phyloP scores from a whole-genome alignment of 2,797 vertebrate genomes.

The Danionella dracula region DNA sequence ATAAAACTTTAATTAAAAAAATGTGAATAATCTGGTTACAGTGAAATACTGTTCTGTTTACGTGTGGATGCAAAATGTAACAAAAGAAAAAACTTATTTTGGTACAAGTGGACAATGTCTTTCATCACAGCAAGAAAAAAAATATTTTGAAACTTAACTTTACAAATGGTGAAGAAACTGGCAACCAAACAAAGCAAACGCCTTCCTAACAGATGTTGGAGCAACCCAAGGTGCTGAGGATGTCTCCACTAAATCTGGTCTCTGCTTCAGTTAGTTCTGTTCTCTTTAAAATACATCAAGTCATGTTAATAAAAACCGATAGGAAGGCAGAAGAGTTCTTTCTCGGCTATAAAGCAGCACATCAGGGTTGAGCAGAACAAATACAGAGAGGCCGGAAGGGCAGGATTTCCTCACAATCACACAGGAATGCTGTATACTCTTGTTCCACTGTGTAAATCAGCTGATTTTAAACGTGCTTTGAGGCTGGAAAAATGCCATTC shows the following conservation, averaged over 20 bases:
- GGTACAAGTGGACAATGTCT: no score
- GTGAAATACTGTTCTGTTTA: no score
- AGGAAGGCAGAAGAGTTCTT: slow-evolving; percentile 9
- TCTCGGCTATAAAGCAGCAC: slow-evolving; percentile 12
- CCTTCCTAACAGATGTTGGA: background rate
- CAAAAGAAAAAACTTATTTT: no score
- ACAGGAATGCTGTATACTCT: slow-evolving; percentile 31
- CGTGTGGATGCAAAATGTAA: no score
- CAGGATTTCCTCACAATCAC: slow-evolving; percentile 39
- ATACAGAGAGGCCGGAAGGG: slow-evolving; percentile 35
- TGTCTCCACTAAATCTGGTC: background rate
- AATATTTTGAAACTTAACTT: no score
- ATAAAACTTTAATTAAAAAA: no score
- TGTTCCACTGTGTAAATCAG: slow-evolving; percentile 31
- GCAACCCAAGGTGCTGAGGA: background rate
- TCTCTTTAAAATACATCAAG: slow-evolving; percentile 5
- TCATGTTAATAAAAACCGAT: background rate
- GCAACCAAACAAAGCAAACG: slow-evolving; percentile 2
- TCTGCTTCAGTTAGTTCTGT: background rate
- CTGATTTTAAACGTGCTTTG: slow-evolving; percentile 27
- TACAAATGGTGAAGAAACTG: no score
- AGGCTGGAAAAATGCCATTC: background rate
- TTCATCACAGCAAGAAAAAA: no score
- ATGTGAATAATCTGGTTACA: no score
- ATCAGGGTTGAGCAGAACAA: slow-evolving; percentile 30